Evolutionary conservation across 2,797 vertebrate species (phyloP), one percentile per base, ranked within the genome.

Genomic region (Fistularia commersonii): DNA sequence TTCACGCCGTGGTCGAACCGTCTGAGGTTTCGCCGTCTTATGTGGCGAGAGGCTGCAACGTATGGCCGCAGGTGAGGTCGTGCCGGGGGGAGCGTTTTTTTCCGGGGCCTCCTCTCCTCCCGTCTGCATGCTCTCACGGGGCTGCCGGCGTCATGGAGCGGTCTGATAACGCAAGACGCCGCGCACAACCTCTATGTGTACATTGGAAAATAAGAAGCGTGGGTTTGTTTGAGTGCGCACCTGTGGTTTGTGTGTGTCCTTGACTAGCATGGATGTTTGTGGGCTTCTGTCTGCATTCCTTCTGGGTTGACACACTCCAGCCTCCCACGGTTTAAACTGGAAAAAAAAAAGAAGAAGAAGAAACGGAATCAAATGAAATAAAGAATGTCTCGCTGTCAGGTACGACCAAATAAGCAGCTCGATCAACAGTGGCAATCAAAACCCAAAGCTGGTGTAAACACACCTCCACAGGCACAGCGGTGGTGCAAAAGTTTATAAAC

Each of bases 101-200:
- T n/a, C 49, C 8, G 3, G 12, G 38, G 38, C 10, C 38, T 40
- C 38, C 38, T 35, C 63, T 68, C 41, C 34, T 41, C 41, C 15
- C 32, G 52, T 63, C 39, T 8, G 56, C 56, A 59, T 84, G 85
- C 86, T 66, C 76, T 68, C 72, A 47, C 67, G 36, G 54, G 37
- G 65, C 72, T 72, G 80, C 71, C 72, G 32, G 72, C 11, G 64
- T 76, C 78, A 83, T 80, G 81, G 66, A 79, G 85, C 34, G 72
- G 61, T 76, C 76, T 78, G 82, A 84, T 79, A 81, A 76, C 80
- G 64, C 12, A 40, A 32, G 41, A 62, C 78, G 61, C 72, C 76
- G n/a, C 52, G 81, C 77, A 81, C 72, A 71, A 70, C 74, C 51
- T 74, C 57, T 56, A 51, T 68, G 57, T 64, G 72, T 69, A n/a